phyloP scores from a whole-genome alignment of 1,140 invertebrate genomes.

The Oncopodura yosiiana region DNA sequence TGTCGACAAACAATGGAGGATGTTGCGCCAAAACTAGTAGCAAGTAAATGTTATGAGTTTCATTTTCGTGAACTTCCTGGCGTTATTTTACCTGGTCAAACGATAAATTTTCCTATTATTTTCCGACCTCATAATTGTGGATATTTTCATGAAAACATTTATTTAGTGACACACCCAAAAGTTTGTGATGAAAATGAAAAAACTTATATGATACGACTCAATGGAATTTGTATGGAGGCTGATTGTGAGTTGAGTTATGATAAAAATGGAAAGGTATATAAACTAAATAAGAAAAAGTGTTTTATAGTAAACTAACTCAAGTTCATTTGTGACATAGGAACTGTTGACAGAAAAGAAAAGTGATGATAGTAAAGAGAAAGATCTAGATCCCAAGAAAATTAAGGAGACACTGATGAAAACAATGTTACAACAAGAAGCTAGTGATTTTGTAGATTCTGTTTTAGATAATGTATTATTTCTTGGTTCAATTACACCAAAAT shows the following conservation, averaged over 20 bases:
- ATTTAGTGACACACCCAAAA: constrained; percentile 26
- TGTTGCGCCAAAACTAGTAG: neutral
- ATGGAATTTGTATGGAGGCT: constrained; percentile 23
- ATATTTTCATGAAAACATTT: constrained; percentile 26
- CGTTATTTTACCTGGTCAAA: constrained; percentile 23
- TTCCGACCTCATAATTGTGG: constrained; percentile 14
- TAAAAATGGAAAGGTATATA: too few species aligned
- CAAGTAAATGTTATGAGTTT: constrained; percentile 13
- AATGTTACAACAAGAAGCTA: constrained; percentile 9
- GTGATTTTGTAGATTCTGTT: constrained; percentile 18
- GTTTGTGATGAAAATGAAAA: constrained; percentile 8
- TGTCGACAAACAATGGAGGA: neutral
- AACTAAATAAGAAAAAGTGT: too few species aligned
- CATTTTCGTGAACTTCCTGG: constrained; percentile 19
- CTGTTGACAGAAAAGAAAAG: neutral
- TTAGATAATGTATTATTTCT: constrained; percentile 17
- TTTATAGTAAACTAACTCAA: neutral
- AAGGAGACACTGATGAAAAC: neutral
- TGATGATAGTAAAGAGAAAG: neutral
- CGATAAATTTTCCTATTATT: constrained; percentile 14
- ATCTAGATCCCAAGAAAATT: neutral
- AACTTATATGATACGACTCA: constrained; percentile 7
- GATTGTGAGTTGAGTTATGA: neutral
- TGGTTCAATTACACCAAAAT: neutral
- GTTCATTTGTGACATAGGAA: neutral